A percentile compares a stretch with the other conserved stretches of the same genome.
Evolutionary conservation across 2,113 vertebrate genomes (phyloP).

Genomic region (Leptosomus discolor): DNA sequence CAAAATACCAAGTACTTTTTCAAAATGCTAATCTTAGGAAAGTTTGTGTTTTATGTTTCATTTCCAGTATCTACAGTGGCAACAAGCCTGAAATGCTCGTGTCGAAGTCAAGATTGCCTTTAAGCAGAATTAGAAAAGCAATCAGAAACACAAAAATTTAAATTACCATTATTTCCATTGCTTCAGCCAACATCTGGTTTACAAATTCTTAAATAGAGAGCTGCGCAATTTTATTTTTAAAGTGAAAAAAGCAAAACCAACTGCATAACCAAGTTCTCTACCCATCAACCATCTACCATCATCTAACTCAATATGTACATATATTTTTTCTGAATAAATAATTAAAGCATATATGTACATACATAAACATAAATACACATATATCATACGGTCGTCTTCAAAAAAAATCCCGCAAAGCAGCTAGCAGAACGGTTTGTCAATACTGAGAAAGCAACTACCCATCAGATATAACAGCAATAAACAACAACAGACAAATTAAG

Average conservation of each 20-base stretch:
- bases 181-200: neutral
- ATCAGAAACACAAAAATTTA: neutral
- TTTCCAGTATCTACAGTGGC: neutral
- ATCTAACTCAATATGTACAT: too few relatives aligned
- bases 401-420: neutral
- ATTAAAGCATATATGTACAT: neutral
- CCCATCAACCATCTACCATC: too few relatives aligned
- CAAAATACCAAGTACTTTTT: neutral
- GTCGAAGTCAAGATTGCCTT: neutral
- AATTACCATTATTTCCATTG: neutral
- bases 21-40: neutral
- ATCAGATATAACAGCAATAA: neutral
- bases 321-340: neutral
- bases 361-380: neutral
- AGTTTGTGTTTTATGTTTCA: neutral
- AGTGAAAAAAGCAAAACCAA: too few relatives aligned
- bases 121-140: neutral
- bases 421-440: neutral
- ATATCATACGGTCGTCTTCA: neutral
- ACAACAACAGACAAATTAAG: neutral
- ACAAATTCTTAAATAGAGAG: neutral
- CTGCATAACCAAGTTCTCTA: too few relatives aligned
- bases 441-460: neutral
- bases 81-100: neutral
- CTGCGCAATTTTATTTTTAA: neutral